Conservation (phyloP, 2,113 vertebrate species). For the Rutilus rutilus region DNA sequence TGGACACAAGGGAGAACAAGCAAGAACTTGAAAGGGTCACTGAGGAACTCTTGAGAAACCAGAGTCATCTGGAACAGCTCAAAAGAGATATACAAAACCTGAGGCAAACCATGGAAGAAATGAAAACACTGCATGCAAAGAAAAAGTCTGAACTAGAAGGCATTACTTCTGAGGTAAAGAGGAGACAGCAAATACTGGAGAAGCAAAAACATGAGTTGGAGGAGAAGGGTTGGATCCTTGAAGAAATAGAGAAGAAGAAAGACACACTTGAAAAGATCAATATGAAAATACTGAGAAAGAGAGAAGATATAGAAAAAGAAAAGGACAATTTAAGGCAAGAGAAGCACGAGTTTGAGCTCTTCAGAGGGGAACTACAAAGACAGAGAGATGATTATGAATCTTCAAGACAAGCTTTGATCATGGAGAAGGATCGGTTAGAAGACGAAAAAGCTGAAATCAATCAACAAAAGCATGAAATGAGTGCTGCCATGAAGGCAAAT, state of each 20-base stretch:
- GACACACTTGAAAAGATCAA: not conserved
- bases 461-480: conserved; percentile 8
- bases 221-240: not conserved
- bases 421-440: conserved; percentile 42
- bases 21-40: conserved; percentile 20
- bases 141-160: conserved; percentile 29
- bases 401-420: conserved; percentile 25
- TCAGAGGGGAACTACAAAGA: conserved; percentile 43
- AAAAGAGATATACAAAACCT: not conserved
- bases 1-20: conserved; percentile 44
- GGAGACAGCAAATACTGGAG: conserved; percentile 2
- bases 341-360: conserved; percentile 42
- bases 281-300: not conserved
- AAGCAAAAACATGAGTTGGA: conserved; percentile 28
- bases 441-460: conserved; percentile 46
- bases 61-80: conserved; percentile 23
- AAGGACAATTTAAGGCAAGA: conserved; percentile 44
- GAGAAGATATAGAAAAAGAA: conserved; percentile 28
- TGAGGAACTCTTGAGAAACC: conserved; percentile 44
- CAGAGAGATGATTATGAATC: conserved; percentile 46
- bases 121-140: conserved; percentile 23
- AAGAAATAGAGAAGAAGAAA: conserved; percentile 25
- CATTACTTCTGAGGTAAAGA: conserved; percentile 16
- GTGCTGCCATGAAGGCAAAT: not conserved
- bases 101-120: conserved; percentile 9